Conservation (phyloP, 2,888 invertebrate species). For the Lasioglossum marginatum region DNA sequence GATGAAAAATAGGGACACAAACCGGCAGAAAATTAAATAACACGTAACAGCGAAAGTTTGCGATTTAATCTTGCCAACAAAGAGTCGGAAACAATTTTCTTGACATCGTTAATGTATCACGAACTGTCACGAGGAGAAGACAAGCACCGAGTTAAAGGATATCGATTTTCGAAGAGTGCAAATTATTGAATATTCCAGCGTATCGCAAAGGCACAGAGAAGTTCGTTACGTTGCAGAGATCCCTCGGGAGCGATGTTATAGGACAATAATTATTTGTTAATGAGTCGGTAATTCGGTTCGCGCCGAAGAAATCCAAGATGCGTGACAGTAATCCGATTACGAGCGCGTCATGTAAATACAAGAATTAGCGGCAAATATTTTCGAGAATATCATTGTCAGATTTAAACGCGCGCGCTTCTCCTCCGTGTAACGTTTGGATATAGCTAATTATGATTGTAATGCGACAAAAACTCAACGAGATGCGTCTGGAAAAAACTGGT, state of each 20-base stretch:
- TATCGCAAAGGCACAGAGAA: not conserved
- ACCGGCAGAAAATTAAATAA: not conserved
- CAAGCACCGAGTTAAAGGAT: not conserved
- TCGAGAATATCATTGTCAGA: not conserved
- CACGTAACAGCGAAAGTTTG: not conserved
- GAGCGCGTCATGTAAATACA: conserved; percentile 9
- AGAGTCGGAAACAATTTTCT: not conserved
- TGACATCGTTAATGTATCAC: not conserved
- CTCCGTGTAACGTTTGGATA: not conserved
- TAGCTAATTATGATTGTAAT: not conserved
- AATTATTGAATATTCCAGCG: not conserved
- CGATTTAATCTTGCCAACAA: not conserved
- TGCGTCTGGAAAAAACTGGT: not conserved
- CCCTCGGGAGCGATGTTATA: not conserved
- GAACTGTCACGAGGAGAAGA: not conserved
- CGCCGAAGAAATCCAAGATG: not conserved
- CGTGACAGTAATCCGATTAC: conserved; percentile 15
- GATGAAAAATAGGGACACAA: not conserved
- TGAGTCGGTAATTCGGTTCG: not conserved
- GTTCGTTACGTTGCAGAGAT: not conserved
- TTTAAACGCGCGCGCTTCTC: not conserved
- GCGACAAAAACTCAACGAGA: not conserved
- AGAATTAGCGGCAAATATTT: conserved; percentile 2
- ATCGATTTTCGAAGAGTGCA: not conserved
- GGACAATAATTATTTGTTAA: conserved; percentile 8